Evolutionary conservation across 2,113 vertebrate genomes (phyloP), one percentile per base, ranked within the genome.

Genomic region (Oceanodroma tethys): DNA sequence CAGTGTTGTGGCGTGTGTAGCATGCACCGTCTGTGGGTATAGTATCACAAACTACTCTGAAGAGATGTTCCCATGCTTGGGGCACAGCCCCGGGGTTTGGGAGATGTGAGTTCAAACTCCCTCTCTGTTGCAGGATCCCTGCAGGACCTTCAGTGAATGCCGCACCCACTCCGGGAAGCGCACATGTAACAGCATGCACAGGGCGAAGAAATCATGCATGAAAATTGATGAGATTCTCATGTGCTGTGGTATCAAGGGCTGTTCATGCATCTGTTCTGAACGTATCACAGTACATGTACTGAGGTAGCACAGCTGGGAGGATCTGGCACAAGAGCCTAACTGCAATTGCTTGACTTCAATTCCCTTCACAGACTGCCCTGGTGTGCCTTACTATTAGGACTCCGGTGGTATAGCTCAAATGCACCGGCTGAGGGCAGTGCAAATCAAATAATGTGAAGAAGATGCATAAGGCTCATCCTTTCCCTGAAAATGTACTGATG

Each of bases 381-480:
- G 36, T 29, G 53, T 2, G 11, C 60, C 52, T 40, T 20, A 3
- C 52, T 23, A 11, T 8, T 8, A 3, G 65, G 40, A 36, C 48
- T 40, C 48, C 1, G 6, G 15, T 22, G 52, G 32, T 80, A 40
- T 10, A 42, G 59, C 92, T 45, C 45, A 53, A 42, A 81, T 0
- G 29, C 6, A 19, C 94, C 96, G 11, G 81, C 87, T 76, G 95
- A 95, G 95, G 96, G 94, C 91, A 90, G 11, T 79, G 89, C 15
- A 14, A 63, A 56, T 36, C 75, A 50, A 66, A 26, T 13, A 52
- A 84, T 27, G 66, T 0, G 20, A 90, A 29, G 17, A 16, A 26
- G 45, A 21, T 32, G n/a, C 30, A 4, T 5, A 3, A 58, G 47
- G 62, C 27, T 89, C 43, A 13, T 47, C 50, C 19, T 16, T n/a